These are phyloP conservation scores for Rhinophrynus dorsalis DNA, from an alignment of 2,797 vertebrate genomes.

Conservation along the genomic window DNA sequence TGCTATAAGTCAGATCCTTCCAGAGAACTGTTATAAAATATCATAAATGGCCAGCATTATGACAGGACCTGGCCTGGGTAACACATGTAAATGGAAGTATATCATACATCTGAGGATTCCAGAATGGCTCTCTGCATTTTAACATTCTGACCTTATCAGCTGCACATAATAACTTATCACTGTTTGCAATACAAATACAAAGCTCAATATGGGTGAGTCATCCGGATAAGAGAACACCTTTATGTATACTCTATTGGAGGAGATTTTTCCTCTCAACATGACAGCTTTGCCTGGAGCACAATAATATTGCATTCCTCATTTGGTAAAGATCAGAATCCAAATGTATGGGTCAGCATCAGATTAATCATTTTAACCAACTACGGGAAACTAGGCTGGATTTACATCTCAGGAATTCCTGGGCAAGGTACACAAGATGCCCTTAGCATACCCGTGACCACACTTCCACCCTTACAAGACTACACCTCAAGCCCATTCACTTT, in stretches of 20 bases:
- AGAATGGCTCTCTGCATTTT: background rate
- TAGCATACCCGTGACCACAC: too few species aligned
- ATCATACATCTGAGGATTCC: background rate
- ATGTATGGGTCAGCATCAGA: background rate
- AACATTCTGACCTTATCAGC: constrained; percentile 3
- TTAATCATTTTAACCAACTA: too few species aligned
- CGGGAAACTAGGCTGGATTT: too few species aligned
- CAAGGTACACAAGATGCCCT: too few species aligned
- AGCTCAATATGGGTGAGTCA: background rate
- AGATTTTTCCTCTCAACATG: too few species aligned
- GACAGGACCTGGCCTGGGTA: background rate
- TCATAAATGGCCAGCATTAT: background rate
- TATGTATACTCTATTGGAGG: background rate
- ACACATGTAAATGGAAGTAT: background rate
- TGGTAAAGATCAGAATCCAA: background rate
- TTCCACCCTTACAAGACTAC: too few species aligned
- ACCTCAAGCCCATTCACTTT: too few species aligned
- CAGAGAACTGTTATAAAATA: background rate
- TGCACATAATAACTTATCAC: constrained; percentile 30
- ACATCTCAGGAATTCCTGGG: too few species aligned
- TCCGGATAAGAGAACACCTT: constrained; percentile 4
- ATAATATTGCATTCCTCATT: constrained; percentile 2
- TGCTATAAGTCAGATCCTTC: background rate
- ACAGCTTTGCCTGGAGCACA: background rate
- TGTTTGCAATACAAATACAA: background rate